phyloP scores from a whole-genome alignment of 2,888 invertebrate species.

The Ormyrus labotus region DNA sequence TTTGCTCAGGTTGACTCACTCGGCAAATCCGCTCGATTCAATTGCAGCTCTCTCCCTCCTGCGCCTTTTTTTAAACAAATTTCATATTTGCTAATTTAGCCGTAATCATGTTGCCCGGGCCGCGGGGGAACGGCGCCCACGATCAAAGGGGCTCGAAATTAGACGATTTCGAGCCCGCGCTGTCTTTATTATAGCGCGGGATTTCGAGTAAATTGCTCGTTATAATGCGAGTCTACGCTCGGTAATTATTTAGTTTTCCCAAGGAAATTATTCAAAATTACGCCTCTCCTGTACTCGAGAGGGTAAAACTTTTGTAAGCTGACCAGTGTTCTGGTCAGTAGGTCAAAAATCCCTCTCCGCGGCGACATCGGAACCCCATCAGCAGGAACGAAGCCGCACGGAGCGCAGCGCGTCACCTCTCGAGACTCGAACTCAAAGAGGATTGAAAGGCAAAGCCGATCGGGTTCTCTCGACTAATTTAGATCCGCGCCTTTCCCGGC shows the following conservation, averaged over 20 bases:
- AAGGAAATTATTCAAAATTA: too few species aligned
- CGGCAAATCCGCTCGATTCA: slow-evolving; percentile 45
- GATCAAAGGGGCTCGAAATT: slow-evolving; percentile 50
- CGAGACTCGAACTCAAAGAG: slow-evolving; percentile 49
- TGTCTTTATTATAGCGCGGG: slow-evolving; percentile 21
- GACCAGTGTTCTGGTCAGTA: too few species aligned
- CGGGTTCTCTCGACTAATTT: slow-evolving; percentile 10
- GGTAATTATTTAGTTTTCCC: too few species aligned
- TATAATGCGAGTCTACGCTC: too few species aligned
- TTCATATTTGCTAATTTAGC: slow-evolving; percentile 53
- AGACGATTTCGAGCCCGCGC: slow-evolving; percentile 27
- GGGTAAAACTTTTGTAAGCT: too few species aligned
- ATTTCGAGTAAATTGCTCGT: neutral
- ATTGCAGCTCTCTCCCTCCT: slow-evolving; percentile 7
- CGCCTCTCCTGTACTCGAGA: too few species aligned
- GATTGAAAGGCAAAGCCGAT: slow-evolving; percentile 51
- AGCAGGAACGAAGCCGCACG: slow-evolving; percentile 14
- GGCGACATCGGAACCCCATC: slow-evolving; percentile 20
- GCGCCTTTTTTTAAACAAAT: slow-evolving; percentile 50
- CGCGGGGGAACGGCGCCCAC: neutral
- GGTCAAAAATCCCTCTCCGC: too few species aligned
- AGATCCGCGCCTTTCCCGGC: neutral
- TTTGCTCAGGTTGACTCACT: slow-evolving; percentile 48
- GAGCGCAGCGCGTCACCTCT: neutral
- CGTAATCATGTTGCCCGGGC: slow-evolving; percentile 40